Conservation (phyloP, 2,113 vertebrate species). For the Delphinapterus leucas region DNA sequence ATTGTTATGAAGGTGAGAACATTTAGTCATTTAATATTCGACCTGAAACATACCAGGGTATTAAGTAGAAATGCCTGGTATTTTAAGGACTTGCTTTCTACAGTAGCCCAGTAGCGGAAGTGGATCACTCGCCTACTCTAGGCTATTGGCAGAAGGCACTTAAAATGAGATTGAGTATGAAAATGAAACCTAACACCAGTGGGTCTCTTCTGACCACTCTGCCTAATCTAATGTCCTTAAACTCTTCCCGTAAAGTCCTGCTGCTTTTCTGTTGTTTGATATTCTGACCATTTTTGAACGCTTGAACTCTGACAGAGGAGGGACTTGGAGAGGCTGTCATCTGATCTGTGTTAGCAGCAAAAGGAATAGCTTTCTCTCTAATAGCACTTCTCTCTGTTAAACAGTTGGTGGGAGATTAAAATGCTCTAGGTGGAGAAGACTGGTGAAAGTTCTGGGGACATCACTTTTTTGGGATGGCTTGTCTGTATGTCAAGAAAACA, state of each 20-base stretch:
- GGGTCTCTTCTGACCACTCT: slow-evolving; percentile 38
- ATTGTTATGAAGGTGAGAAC: neutral
- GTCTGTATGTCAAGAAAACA: slow-evolving; percentile 81
- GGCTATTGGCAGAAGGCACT: slow-evolving; percentile 44
- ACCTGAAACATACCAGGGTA: neutral
- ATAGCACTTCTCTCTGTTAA: slow-evolving; percentile 88
- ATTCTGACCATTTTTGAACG: slow-evolving; percentile 85
- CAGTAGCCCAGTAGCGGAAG: neutral
- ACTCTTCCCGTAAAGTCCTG: slow-evolving; percentile 76
- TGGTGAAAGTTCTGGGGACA: slow-evolving; percentile 87
- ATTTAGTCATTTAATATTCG: slow-evolving; percentile 38
- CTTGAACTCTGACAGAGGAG: slow-evolving; percentile 85
- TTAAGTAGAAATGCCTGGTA: neutral
- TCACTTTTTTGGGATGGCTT: slow-evolving; percentile 78
- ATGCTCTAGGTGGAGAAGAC: slow-evolving; percentile 86
- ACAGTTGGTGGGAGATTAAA: slow-evolving; percentile 95
- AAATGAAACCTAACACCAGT: slow-evolving; percentile 43
- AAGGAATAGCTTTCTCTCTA: slow-evolving; percentile 85
- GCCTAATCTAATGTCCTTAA: slow-evolving; percentile 77
- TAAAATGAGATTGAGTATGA: slow-evolving; percentile 38
- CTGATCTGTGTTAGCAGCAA: slow-evolving; percentile 83
- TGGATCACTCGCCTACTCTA: neutral
- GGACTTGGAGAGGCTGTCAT: slow-evolving; percentile 84
- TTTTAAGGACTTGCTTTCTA: neutral
- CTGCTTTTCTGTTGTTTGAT: slow-evolving; percentile 79